A percentile compares a stretch with the other conserved stretches of the same genome.
Conservation (phyloP, 2,888 invertebrate species). For the Notocelia uddmanniana region DNA sequence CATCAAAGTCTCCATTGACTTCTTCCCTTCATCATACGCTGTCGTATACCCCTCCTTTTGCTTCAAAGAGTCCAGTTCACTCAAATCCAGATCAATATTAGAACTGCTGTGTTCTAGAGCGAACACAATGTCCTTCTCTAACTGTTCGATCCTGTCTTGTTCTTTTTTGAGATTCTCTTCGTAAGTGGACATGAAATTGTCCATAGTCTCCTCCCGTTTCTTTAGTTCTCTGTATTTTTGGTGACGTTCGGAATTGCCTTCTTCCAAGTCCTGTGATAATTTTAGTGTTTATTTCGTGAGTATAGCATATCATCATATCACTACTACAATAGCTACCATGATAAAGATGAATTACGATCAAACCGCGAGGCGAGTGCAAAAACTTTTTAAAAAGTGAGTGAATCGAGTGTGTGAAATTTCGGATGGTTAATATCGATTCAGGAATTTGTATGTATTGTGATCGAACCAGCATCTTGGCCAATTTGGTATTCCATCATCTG, state of each 20-base stretch:
- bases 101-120: slow-evolving; percentile 89
- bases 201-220: slow-evolving; percentile 93
- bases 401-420: no score
- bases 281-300: neutral
- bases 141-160: slow-evolving; percentile 85
- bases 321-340: no score
- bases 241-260: slow-evolving; percentile 90
- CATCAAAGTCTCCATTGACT: slow-evolving; percentile 75
- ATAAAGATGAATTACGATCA: no score
- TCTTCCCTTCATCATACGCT: slow-evolving; percentile 80
- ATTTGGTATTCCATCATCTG: no score
- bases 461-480: no score
- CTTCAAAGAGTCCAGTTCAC: slow-evolving; percentile 82
- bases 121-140: slow-evolving; percentile 88
- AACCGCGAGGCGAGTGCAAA: no score
- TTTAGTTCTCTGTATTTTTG: slow-evolving; percentile 93
- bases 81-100: slow-evolving; percentile 87
- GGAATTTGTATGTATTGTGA: no score
- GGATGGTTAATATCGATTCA: no score
- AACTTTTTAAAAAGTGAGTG: no score
- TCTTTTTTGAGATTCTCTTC: slow-evolving; percentile 88
- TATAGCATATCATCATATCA: neutral
- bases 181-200: slow-evolving; percentile 89
- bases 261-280: slow-evolving; percentile 86
- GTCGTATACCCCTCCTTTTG: slow-evolving; percentile 77